phyloP scores from a whole-genome alignment of 1,140 invertebrate species.

The Lycorma delicatula region DNA sequence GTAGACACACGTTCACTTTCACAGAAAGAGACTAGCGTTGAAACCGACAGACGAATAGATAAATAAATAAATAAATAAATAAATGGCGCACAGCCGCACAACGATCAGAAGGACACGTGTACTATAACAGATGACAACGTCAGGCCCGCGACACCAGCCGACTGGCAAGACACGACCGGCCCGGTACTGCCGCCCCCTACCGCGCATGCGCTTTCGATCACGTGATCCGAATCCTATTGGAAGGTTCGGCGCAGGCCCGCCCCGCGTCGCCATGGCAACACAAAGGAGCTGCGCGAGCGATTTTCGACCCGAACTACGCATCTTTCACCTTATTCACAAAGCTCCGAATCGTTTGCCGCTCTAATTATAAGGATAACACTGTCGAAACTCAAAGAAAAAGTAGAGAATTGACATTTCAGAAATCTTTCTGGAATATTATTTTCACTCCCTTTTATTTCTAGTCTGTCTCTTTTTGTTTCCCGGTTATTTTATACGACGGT shows the following conservation, averaged over 20 bases:
- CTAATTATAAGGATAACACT: constrained; percentile 2
- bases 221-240: background rate
- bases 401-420: constrained; percentile 7
- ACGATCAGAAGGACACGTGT: constrained; percentile 32
- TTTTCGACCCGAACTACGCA: background rate
- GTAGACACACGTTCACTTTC: background rate
- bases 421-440: constrained; percentile 7
- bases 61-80: no score
- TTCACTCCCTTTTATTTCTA: background rate
- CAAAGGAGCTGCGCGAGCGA: background rate
- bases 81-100: no score
- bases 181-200: background rate
- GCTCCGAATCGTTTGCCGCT: background rate
- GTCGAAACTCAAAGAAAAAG: constrained; percentile 6
- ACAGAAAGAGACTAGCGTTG: no score
- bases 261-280: constrained; percentile 1
- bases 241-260: background rate
- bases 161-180: background rate
- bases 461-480: background rate
- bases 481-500: background rate
- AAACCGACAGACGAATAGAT: no score
- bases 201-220: background rate
- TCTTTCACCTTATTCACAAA: background rate
- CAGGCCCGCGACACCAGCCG: constrained; percentile 5
- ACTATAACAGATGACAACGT: no score